Evolutionary conservation across 1,140 invertebrate species (phyloP).

Genomic region (Microplitis mediator): DNA sequence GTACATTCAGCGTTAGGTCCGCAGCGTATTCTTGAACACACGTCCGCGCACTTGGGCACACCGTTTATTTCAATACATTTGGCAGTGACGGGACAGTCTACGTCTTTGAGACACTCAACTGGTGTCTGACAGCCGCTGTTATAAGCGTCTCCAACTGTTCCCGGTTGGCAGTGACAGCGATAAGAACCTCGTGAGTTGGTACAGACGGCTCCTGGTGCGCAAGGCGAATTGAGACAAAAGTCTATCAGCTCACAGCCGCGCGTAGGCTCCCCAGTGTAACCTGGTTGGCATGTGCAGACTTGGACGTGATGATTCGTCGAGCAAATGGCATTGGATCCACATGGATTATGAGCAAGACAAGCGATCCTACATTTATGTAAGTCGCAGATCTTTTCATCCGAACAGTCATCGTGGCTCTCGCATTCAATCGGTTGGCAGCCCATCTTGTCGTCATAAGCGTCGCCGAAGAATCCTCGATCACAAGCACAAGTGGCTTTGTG

Average conservation of each 20-base stretch:
- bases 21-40: conserved; percentile 77
- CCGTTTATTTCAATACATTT: conserved; percentile 73
- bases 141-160: conserved; percentile 83
- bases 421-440: conserved; percentile 83
- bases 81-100: conserved; percentile 79
- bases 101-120: conserved; percentile 76
- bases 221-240: conserved; percentile 78
- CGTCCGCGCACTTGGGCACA: conserved; percentile 78
- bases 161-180: conserved; percentile 78
- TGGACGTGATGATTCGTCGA: conserved; percentile 76
- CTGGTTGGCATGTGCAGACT: conserved; percentile 83
- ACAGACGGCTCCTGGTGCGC: conserved; percentile 82
- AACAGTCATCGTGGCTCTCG: conserved; percentile 72
- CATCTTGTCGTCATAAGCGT: conserved; percentile 72
- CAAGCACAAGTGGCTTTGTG: conserved; percentile 79
- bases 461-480: conserved; percentile 77
- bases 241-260: conserved; percentile 76
- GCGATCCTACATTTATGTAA: conserved; percentile 82
- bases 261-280: conserved; percentile 79
- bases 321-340: conserved; percentile 82
- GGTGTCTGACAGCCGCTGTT: conserved; percentile 77
- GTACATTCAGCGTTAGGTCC: conserved; percentile 84
- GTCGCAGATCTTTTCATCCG: conserved; percentile 81
- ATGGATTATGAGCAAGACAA: conserved; percentile 79
- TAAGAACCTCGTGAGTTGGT: conserved; percentile 81